Conservation (phyloP, 2,113 vertebrate species). For the Apaloderma vittatum region DNA sequence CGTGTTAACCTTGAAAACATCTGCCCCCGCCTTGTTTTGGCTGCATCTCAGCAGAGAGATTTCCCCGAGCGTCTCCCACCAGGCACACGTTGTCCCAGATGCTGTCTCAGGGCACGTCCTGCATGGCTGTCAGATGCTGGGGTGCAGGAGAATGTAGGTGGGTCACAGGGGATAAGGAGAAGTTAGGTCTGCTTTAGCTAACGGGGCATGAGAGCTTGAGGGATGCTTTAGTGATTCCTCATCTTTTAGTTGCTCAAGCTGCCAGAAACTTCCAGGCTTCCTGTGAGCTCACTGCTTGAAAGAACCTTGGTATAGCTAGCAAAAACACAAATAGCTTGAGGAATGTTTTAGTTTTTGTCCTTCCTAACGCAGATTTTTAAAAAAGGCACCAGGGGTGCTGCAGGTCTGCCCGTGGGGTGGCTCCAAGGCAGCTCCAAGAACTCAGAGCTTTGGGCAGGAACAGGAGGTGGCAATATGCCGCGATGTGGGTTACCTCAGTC, state of each 20-base stretch:
- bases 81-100: not conserved
- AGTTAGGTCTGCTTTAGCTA: not conserved
- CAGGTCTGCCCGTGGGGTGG: not conserved
- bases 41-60: not conserved
- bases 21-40: not conserved
- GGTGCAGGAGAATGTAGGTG: fast-evolving
- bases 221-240: not conserved
- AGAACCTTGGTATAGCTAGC: not conserved
- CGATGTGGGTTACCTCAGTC: not conserved
- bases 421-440: not conserved
- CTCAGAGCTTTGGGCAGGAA: not conserved
- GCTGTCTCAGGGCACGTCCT: not conserved
- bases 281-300: not conserved
- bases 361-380: not conserved
- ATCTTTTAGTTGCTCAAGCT: not conserved
- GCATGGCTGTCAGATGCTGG: not conserved
- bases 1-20: not conserved
- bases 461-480: not conserved
- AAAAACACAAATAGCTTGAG: not conserved
- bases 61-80: not conserved
- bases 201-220: not conserved
- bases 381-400: not conserved
- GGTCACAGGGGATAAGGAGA: not conserved
- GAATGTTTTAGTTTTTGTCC: not conserved
- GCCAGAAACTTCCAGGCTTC: not conserved